Evolutionary conservation across 2,888 invertebrate genomes (phyloP).

Genomic region (Cryptops parisi): DNA sequence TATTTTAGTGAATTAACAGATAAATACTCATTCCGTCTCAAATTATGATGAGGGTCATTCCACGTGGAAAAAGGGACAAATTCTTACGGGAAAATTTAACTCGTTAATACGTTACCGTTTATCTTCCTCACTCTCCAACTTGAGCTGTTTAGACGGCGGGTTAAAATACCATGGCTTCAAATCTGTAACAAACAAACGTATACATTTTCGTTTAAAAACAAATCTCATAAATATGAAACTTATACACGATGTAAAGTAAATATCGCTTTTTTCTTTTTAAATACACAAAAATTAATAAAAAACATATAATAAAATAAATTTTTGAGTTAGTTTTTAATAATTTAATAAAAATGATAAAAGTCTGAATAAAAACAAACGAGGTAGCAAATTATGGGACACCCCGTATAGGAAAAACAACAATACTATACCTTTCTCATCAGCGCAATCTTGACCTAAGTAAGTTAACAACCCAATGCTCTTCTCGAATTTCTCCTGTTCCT

Average conservation of each 20-base stretch:
- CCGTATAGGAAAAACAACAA: too few species aligned
- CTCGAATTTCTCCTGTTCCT: conserved; percentile 90
- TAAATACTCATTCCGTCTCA: not conserved
- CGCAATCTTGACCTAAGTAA: conserved; percentile 67
- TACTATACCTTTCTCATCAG: not conserved
- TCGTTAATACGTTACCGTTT: not conserved
- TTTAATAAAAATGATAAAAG: not conserved
- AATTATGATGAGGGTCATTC: not conserved
- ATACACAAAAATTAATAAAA: too few species aligned
- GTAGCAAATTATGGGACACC: too few species aligned
- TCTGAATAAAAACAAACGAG: too few species aligned
- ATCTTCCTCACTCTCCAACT: not conserved
- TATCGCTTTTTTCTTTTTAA: not conserved
- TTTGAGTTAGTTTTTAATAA: not conserved
- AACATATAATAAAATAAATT: not conserved
- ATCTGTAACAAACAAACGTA: not conserved
- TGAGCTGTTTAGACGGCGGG: not conserved
- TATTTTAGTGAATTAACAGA: not conserved
- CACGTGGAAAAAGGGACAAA: too few species aligned
- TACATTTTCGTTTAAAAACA: not conserved
- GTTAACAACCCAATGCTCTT: conserved; percentile 93
- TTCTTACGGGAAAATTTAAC: too few species aligned
- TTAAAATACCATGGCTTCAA: not conserved
- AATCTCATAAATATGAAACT: too few species aligned
- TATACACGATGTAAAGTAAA: too few species aligned